Evolutionary conservation across 1,140 invertebrate species (phyloP).

Genomic region (Lineus longissimus): DNA sequence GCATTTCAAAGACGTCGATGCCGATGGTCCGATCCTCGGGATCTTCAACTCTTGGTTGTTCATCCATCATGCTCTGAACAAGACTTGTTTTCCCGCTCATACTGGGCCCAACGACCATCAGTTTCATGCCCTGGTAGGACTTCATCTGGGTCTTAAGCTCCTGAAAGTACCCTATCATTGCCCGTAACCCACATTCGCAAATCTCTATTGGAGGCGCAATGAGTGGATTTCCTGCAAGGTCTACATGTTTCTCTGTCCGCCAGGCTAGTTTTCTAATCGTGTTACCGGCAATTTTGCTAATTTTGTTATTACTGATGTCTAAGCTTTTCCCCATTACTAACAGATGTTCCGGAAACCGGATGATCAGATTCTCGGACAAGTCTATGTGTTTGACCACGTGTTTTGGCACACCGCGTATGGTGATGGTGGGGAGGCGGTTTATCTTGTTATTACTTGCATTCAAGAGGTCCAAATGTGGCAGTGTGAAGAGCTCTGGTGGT

Average conservation of each 20-base stretch:
- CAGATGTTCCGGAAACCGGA: slow-evolving; percentile 43
- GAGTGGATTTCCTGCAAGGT: slow-evolving; percentile 42
- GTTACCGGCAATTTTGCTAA: slow-evolving; percentile 37
- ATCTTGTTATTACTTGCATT: slow-evolving; percentile 46
- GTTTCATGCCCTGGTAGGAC: slow-evolving; percentile 25
- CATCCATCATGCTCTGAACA: slow-evolving; percentile 41
- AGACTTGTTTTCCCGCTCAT: slow-evolving; percentile 46
- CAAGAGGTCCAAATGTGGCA: slow-evolving; percentile 36
- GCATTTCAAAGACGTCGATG: slow-evolving; percentile 36
- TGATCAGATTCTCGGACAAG: slow-evolving; percentile 42
- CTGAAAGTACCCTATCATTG: slow-evolving; percentile 42
- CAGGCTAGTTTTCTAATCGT: slow-evolving; percentile 32
- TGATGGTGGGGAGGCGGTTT: slow-evolving; percentile 40
- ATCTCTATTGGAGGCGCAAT: slow-evolving; percentile 40
- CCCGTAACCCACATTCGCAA: slow-evolving; percentile 36
- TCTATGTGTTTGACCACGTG: slow-evolving; percentile 36
- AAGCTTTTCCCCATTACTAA: slow-evolving; percentile 33
- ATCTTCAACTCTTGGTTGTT: slow-evolving; percentile 36
- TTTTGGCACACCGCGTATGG: slow-evolving; percentile 33
- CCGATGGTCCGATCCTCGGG: slow-evolving; percentile 33
- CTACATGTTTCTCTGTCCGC: slow-evolving; percentile 29
- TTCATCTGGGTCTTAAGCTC: slow-evolving; percentile 37
- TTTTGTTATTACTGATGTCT: slow-evolving; percentile 41
- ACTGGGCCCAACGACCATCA: slow-evolving; percentile 37
- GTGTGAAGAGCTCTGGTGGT: slow-evolving; percentile 41